Evolutionary conservation across 1,140 invertebrate genomes (phyloP).

Genomic region (Drosophila hydei): DNA sequence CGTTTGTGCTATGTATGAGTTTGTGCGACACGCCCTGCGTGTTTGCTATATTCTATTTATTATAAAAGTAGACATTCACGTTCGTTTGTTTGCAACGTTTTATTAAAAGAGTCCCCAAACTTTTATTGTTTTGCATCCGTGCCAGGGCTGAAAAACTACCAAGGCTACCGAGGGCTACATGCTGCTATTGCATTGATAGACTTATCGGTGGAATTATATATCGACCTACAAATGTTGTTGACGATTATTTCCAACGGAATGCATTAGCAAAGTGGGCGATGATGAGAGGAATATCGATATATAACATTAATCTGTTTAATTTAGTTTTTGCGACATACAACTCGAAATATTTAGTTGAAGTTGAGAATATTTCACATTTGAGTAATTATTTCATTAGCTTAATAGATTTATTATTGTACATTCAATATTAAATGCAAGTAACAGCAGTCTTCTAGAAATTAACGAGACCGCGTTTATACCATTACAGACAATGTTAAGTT

Average conservation of each 20-base stretch:
- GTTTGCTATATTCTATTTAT: slow-evolving; percentile 12
- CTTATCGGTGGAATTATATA: neutral
- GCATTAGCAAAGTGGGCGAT: neutral
- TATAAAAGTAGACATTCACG: slow-evolving; percentile 25
- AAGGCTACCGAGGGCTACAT: slow-evolving; percentile 20
- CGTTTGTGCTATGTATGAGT: neutral
- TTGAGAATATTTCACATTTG: too few species aligned
- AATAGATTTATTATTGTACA: neutral
- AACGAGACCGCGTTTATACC: neutral
- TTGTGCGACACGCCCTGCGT: slow-evolving; percentile 9
- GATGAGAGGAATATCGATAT: neutral
- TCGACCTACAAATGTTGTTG: neutral
- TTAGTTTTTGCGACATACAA: too few species aligned
- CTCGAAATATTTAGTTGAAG: too few species aligned
- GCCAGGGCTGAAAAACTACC: slow-evolving; percentile 31
- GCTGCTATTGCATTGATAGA: neutral
- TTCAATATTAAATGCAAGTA: neutral
- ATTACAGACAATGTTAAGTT: neutral
- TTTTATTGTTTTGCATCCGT: slow-evolving; percentile 51
- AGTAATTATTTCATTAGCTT: too few species aligned
- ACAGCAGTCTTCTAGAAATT: neutral
- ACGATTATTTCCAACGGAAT: neutral
- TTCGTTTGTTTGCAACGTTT: slow-evolving; percentile 21
- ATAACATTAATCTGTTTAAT: too few species aligned
- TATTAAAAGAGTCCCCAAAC: slow-evolving; percentile 15